phyloP scores from a whole-genome alignment of 2,888 invertebrate genomes.

The Aradus depressus region DNA sequence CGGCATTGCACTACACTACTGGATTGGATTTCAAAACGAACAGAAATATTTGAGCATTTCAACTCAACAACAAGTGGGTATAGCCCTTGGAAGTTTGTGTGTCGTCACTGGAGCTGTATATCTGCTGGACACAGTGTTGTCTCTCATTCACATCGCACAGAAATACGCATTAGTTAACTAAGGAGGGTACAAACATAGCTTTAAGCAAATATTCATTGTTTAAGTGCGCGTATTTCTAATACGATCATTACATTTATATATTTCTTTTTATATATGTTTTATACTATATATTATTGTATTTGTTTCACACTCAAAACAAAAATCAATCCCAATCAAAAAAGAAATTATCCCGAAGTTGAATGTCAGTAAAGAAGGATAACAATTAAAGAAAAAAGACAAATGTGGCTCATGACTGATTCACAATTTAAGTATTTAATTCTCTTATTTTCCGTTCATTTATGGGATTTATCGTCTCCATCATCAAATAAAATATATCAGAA shows the following conservation, averaged over 20 bases:
- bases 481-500: no score
- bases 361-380: no score
- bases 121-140: constrained; percentile 64
- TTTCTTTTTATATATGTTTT: neutral
- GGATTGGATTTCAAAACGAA: constrained; percentile 75
- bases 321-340: no score
- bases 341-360: no score
- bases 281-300: neutral
- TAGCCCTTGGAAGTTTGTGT: constrained; percentile 69
- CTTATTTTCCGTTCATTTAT: no score
- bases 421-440: no score
- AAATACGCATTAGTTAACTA: constrained; percentile 10
- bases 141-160: constrained; percentile 52
- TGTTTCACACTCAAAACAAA: no score
- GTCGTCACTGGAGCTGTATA: constrained; percentile 69
- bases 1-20: constrained; percentile 77
- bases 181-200: neutral
- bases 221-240: no score
- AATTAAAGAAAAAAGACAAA: no score
- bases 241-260: neutral
- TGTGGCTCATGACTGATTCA: no score
- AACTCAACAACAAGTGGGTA: constrained; percentile 66
- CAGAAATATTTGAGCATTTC: constrained; percentile 62
- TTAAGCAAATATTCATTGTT: no score
- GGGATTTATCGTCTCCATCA: no score